phyloP scores from a whole-genome alignment of 2,888 invertebrate genomes.

The Piscicola geometra region DNA sequence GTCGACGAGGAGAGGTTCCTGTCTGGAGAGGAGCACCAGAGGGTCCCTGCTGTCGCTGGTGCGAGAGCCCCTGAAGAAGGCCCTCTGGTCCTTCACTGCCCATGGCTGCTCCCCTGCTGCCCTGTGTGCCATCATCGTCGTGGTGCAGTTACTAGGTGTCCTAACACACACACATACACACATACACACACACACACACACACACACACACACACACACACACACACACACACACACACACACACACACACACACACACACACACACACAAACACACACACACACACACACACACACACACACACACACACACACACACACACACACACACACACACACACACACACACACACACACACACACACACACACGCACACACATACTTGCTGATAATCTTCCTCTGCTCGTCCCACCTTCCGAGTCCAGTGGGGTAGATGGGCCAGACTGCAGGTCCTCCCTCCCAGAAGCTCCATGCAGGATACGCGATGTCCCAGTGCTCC shows the following conservation, averaged over 20 bases:
- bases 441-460: slow-evolving; percentile 94
- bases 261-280: neutral
- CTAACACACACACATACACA: neutral
- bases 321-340: neutral
- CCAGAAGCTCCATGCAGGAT: slow-evolving; percentile 95
- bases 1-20: slow-evolving; percentile 70
- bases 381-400: slow-evolving; percentile 66
- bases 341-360: slow-evolving; percentile 38
- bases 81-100: slow-evolving; percentile 65
- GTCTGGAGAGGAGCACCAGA: slow-evolving; percentile 67
- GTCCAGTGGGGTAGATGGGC: slow-evolving; percentile 78
- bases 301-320: neutral
- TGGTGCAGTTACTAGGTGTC: neutral
- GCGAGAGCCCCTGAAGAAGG: slow-evolving; percentile 87
- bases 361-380: slow-evolving; percentile 37
- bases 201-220: neutral
- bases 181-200: neutral
- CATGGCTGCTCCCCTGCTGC: slow-evolving; percentile 69
- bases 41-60: slow-evolving; percentile 86
- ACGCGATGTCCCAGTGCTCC: slow-evolving; percentile 81
- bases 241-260: slow-evolving; percentile 43
- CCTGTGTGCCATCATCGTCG: slow-evolving; percentile 44
- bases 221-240: neutral
- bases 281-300: neutral
- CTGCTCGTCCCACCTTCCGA: slow-evolving; percentile 87